Evolutionary conservation across 2,113 vertebrate species (phyloP).

Genomic region (Dicerorhinus sumatrensis): DNA sequence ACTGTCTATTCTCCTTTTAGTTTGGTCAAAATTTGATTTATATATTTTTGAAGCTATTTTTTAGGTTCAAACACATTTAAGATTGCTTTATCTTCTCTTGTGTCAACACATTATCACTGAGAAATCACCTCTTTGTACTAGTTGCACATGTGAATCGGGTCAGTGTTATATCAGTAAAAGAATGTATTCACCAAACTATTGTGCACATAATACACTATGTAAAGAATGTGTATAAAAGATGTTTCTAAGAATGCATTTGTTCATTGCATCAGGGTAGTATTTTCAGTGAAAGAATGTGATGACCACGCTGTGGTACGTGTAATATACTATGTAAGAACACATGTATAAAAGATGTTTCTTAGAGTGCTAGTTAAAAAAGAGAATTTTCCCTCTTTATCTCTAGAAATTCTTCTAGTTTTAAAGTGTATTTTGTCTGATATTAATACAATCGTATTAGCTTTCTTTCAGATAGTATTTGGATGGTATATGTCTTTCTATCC

Average conservation of each 20-base stretch:
- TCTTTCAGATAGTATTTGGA: background rate
- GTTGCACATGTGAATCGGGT: background rate
- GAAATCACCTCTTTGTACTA: background rate
- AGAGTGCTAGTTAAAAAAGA: background rate
- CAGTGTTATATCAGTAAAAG: background rate
- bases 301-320: background rate
- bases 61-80: conserved; percentile 26
- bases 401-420: background rate
- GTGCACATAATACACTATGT: background rate
- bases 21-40: background rate
- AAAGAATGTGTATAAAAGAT: background rate
- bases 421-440: background rate
- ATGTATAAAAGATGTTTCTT: background rate
- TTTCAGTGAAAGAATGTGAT: background rate
- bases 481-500: background rate
- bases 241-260: background rate
- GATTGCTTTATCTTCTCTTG: background rate
- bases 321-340: background rate
- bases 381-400: background rate
- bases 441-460: background rate
- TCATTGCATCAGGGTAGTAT: background rate
- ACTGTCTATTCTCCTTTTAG: background rate
- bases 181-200: background rate
- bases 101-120: background rate
- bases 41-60: background rate